These are phyloP conservation scores for Nerophis ophidion DNA, from an alignment of 2,113 vertebrate genomes.

Conservation along the genomic window DNA sequence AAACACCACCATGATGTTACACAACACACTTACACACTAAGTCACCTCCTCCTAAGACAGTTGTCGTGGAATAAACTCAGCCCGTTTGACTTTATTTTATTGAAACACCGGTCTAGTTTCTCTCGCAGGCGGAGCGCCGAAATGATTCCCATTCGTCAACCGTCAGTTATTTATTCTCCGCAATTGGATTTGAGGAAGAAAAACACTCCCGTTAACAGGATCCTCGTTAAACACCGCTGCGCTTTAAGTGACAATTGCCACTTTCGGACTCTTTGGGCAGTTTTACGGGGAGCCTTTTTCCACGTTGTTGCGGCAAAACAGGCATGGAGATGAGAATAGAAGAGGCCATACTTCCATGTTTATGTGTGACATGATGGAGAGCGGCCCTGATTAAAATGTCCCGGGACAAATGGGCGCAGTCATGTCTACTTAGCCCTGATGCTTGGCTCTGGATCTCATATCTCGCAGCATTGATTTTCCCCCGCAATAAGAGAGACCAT, in stretches of 20 bases:
- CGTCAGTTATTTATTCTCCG: neutral
- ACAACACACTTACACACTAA: no score
- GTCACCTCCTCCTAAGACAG: no score
- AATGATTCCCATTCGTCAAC: slow-evolving; percentile 1
- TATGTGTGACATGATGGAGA: slow-evolving; percentile 39
- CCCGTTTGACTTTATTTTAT: no score
- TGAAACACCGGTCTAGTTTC: no score
- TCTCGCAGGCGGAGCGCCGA: no score
- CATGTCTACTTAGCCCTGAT: slow-evolving; percentile 48
- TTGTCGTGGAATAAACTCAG: no score
- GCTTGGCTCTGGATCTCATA: slow-evolving; percentile 26
- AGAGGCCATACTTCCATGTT: slow-evolving; percentile 6
- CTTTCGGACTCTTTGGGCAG: slow-evolving; percentile 52
- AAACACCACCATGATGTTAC: no score
- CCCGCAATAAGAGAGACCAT: slow-evolving; percentile 34
- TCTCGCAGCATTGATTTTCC: slow-evolving; percentile 49
- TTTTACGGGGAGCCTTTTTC: no score
- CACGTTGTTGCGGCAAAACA: no score
- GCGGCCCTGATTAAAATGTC: slow-evolving; percentile 42
- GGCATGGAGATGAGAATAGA: no score
- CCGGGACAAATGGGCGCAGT: slow-evolving; percentile 49
- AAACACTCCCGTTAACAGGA: slow-evolving; percentile 16
- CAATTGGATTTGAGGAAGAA: slow-evolving; percentile 17
- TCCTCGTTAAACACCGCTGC: slow-evolving; percentile 47
- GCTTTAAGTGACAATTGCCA: slow-evolving; percentile 54